Conservation (phyloP, 2,113 vertebrate species). For the Clupea harengus region DNA sequence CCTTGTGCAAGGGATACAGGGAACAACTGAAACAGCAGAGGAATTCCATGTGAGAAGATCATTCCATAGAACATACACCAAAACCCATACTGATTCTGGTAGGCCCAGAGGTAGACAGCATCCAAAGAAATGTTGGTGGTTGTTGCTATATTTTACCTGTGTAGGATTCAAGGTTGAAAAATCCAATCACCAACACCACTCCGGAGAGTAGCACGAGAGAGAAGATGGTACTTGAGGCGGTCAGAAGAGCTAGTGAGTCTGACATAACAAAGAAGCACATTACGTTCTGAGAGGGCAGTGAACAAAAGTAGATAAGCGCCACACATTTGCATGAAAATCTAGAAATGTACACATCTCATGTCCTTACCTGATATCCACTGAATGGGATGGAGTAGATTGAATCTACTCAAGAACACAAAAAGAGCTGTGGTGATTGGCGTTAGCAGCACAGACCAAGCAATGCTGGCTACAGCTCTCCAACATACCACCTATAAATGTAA, state of each 20-base stretch:
- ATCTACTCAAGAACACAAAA: conserved; percentile 78
- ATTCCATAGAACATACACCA: too few species aligned
- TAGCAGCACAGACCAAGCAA: conserved; percentile 84
- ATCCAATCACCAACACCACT: conserved; percentile 78
- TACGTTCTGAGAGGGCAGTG: not conserved
- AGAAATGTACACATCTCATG: not conserved
- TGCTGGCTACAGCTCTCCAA: conserved; percentile 82
- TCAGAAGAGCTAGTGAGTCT: conserved; percentile 80
- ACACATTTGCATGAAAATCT: not conserved
- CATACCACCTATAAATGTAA: conserved; percentile 78
- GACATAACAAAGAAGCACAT: conserved; percentile 20
- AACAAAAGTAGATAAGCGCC: not conserved
- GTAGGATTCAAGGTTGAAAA: conserved; percentile 87
- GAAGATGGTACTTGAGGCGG: conserved; percentile 76
- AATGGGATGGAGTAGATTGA: conserved; percentile 81
- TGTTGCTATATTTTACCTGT: conserved; percentile 72
- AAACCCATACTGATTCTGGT: not conserved
- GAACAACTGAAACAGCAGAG: conserved; percentile 76
- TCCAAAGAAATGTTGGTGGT: not conserved
- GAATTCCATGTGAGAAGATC: not conserved
- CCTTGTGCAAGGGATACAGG: conserved; percentile 86
- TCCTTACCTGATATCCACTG: conserved; percentile 81
- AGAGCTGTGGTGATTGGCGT: conserved; percentile 76
- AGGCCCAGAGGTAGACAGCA: not conserved
- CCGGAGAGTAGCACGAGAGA: conserved; percentile 79